phyloP scores from a whole-genome alignment of 2,113 vertebrate species.

The Pelecanus crispus region DNA sequence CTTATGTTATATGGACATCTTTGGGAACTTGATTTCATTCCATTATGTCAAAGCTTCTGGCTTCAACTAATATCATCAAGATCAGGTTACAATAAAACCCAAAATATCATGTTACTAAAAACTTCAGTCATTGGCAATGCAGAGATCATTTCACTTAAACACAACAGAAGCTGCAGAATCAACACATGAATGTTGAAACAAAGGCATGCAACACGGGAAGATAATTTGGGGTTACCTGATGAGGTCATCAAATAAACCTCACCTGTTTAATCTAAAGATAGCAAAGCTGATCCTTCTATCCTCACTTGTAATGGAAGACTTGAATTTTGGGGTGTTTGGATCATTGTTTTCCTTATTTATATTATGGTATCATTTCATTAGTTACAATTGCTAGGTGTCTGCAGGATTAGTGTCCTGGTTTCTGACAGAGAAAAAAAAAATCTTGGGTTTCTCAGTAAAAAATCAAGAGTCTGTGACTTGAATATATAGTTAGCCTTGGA shows the following conservation, averaged over 20 bases:
- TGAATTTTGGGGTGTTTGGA: background rate
- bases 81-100: background rate
- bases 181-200: background rate
- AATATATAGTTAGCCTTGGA: background rate
- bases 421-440: background rate
- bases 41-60: background rate
- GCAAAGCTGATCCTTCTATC: background rate
- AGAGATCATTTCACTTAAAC: background rate
- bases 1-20: background rate
- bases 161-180: background rate
- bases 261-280: background rate
- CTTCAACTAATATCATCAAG: background rate
- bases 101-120: background rate
- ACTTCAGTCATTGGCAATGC: too few species aligned
- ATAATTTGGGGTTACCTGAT: background rate
- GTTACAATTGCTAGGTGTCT: background rate
- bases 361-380: too few species aligned
- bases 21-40: background rate
- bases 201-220: background rate
- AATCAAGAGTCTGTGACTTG: background rate
- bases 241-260: background rate
- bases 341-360: background rate
- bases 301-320: background rate
- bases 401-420: background rate
- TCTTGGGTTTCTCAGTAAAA: background rate